Evolutionary conservation across 2,888 invertebrate genomes (phyloP), one percentile per base, ranked within the genome.

Genomic region (Cistogaster globosa): DNA sequence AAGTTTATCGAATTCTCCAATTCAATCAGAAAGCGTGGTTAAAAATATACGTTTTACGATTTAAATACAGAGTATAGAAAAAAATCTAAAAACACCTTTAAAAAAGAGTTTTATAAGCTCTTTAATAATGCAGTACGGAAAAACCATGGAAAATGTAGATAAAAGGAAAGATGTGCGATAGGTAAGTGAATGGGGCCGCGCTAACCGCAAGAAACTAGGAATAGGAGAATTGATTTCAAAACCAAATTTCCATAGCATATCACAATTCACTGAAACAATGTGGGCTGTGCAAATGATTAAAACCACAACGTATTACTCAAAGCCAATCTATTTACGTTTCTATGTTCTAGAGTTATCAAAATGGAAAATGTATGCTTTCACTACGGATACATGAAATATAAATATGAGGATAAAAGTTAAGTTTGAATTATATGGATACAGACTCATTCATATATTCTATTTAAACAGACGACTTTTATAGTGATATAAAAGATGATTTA

Each of bases 211-310:
- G n/a, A n/a, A n/a, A n/a, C n/a, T n/a, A n/a, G n/a, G n/a, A 36
- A 36, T 36, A 4, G 36, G 36, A 36, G 36, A 36, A 36, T 14
- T 48, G 8, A 48, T 65, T 12, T 22, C 65, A 22, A 45, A n/a
- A 65, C 65, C 65, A 8, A 65, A 65, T 48, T 65, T 65, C 12
- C n/a, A n/a, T n/a, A n/a, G n/a, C n/a, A n/a, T n/a, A n/a, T n/a
- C n/a, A n/a, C n/a, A n/a, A n/a, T n/a, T n/a, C n/a, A n/a, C n/a
- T n/a, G n/a, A n/a, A n/a, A n/a, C n/a, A n/a, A n/a, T n/a, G n/a
- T n/a, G n/a, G n/a, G n/a, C n/a, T n/a, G n/a, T n/a, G n/a, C n/a
- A n/a, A n/a, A n/a, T n/a, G n/a, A n/a, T n/a, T n/a, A n/a, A n/a
- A n/a, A n/a, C n/a, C n/a, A n/a, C n/a, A n/a, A n/a, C n/a, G n/a